Base-by-base conservation (phyloP, 2,797 vertebrate genomes). In the Halcyon chelicuti region DNA sequence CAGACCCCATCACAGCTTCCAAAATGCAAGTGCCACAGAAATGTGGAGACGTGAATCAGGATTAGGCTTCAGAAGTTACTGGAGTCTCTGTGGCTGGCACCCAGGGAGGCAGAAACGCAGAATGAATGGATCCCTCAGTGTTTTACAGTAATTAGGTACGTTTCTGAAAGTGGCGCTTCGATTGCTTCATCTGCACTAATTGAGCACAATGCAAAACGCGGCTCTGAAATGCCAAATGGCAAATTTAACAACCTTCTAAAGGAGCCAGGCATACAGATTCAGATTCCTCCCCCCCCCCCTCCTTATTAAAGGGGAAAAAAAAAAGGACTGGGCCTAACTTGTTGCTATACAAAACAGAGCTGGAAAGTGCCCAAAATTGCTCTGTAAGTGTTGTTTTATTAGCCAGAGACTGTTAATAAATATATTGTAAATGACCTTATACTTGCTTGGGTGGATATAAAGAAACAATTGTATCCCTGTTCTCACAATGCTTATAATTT, bases 161-260 rank as follows among this genome's bases (percentile, higher is more conserved):
- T 96, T 97, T 95, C 95, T 94, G 71, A 96, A 96, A 88, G 71
- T 40, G 86, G 91, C 8, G 47, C 83, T 97, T 85, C 33, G 7
- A 86, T 60, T 76, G 37, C 94, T 86, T 94, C 68, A 1, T 31
- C 97, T 39, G 35, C 89, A 23, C 93, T 98, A 97, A 97, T 82
- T 97, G 96, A 97, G 94, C 87, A 96, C 97, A 97, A 96, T 66
- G 93, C 75, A 91, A 92, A 96, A 91, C 90, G 81, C 91, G 83
- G 93, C 97, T 78, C 95, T 88, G 65, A 91, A 91, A 97, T 61
- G 88, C 96, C 95, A 94, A 97, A 95, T 20, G 22, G 87, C 72
- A 95, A 87, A 75, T 90, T 97, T 98, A 98, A 97, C 93, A 95
- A 75, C 88, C 96, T 80, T 96, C 96, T 96, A 97, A 97, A 98